Evolutionary conservation across 2,113 vertebrate species (phyloP).

Genomic region (Apus apus): DNA sequence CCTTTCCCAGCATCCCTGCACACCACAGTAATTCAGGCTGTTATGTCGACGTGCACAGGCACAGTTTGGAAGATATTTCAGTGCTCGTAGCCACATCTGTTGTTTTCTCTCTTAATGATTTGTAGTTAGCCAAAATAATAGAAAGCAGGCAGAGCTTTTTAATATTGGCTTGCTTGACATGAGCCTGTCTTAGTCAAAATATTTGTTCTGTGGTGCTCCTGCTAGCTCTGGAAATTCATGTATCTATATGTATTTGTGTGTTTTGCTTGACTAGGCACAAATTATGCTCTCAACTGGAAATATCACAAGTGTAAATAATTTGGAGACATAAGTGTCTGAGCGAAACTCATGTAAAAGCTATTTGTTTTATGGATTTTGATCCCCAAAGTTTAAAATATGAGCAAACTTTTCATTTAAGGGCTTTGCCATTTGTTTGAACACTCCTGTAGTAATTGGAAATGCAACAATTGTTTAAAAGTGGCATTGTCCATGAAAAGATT

Average conservation of each 20-base stretch:
- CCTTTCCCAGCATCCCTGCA: not conserved
- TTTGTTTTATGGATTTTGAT: slow-evolving; percentile 80
- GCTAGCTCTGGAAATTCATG: slow-evolving; percentile 74
- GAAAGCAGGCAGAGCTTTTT: slow-evolving; percentile 69
- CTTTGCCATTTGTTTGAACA: slow-evolving; percentile 82
- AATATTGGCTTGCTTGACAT: slow-evolving; percentile 67
- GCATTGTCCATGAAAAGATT: slow-evolving; percentile 85
- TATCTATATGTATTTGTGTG: slow-evolving; percentile 72
- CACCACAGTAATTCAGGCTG: slow-evolving; percentile 33
- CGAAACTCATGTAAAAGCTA: slow-evolving; percentile 65
- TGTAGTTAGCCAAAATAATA: slow-evolving; percentile 69
- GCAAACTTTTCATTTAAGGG: slow-evolving; percentile 80
- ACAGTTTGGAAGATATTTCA: slow-evolving; percentile 64
- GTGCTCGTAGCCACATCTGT: slow-evolving; percentile 54
- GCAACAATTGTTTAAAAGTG: slow-evolving; percentile 88
- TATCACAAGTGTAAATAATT: slow-evolving; percentile 81
- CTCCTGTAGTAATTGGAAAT: slow-evolving; percentile 85
- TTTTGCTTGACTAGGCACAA: slow-evolving; percentile 76
- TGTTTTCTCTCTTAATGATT: slow-evolving; percentile 70
- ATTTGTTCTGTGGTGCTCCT: slow-evolving; percentile 13
- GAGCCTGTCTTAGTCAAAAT: slow-evolving; percentile 72
- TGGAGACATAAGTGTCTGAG: slow-evolving; percentile 72
- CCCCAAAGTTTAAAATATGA: slow-evolving; percentile 80
- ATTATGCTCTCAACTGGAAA: slow-evolving; percentile 80
- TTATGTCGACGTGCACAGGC: slow-evolving; percentile 4